A percentile compares a stretch with the other conserved stretches of the same genome.
phyloP scores from a whole-genome alignment of 2,888 invertebrate genomes.

The Chrysomela aeneicollis region DNA sequence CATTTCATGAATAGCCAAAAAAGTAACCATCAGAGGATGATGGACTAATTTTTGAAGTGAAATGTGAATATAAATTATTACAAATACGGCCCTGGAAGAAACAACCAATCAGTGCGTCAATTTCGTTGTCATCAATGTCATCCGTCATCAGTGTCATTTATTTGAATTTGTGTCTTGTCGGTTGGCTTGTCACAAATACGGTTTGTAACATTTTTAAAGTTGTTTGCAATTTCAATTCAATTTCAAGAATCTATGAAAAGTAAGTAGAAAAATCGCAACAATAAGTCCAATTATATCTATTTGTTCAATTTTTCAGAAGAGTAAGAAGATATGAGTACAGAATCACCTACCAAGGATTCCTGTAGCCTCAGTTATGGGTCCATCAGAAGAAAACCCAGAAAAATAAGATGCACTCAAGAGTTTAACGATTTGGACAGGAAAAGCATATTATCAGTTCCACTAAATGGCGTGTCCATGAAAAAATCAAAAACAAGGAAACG shows the following conservation, averaged over 20 bases:
- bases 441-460: not conserved
- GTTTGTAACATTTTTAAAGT: too few relatives aligned
- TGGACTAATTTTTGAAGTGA: too few relatives aligned
- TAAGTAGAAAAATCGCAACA: not conserved
- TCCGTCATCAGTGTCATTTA: too few relatives aligned
- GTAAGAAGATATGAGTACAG: not conserved
- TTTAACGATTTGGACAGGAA: slow-evolving; percentile 6
- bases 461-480: not conserved
- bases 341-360: not conserved
- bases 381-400: slow-evolving; percentile 8
- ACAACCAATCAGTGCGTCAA: too few relatives aligned
- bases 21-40: too few relatives aligned
- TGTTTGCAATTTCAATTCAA: too few relatives aligned
- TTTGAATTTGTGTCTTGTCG: too few relatives aligned
- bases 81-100: too few relatives aligned
- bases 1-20: too few relatives aligned
- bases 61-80: too few relatives aligned
- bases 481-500: slow-evolving; percentile 9
- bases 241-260: not conserved
- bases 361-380: not conserved
- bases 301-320: not conserved
- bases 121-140: too few relatives aligned
- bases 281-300: not conserved
- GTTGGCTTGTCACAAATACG: too few relatives aligned
- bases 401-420: slow-evolving; percentile 14